Evolutionary conservation across 64 coral and sea anemone species (phyloP).

Genomic region (Actinia tenebrosa): DNA sequence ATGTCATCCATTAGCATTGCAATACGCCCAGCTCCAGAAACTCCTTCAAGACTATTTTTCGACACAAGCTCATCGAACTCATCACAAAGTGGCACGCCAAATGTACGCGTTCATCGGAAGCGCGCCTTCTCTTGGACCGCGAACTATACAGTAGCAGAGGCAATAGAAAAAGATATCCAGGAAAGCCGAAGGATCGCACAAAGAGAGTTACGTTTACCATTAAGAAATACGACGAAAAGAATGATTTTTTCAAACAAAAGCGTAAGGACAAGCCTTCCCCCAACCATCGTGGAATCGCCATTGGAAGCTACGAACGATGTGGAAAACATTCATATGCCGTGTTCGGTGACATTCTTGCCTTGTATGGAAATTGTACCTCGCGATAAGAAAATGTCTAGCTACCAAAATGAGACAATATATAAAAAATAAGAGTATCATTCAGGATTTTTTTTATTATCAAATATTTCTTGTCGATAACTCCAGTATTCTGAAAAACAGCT

Average conservation of each 20-base stretch:
- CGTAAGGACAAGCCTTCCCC: background rate
- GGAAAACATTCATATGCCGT: background rate
- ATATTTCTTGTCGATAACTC: no score
- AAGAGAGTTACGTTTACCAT: background rate
- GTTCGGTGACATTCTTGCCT: background rate
- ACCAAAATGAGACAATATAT: no score
- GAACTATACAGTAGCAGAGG: background rate
- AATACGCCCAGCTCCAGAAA: background rate
- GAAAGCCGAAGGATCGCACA: background rate
- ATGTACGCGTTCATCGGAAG: background rate
- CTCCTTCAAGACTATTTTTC: background rate
- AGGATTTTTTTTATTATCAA: no score
- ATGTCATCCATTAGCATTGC: background rate
- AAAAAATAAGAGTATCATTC: no score
- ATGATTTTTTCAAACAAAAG: background rate
- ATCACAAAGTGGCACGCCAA: background rate
- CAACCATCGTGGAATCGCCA: background rate
- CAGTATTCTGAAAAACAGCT: no score
- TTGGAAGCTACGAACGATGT: background rate
- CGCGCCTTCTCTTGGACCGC: slow-evolving; percentile 18
- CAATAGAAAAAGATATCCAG: background rate
- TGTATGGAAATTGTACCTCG: background rate
- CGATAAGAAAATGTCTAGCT: background rate
- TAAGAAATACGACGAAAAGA: background rate
- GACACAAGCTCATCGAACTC: background rate